Evolutionary conservation across 2,888 invertebrate genomes (phyloP).

Genomic region (Cenopis cana): DNA sequence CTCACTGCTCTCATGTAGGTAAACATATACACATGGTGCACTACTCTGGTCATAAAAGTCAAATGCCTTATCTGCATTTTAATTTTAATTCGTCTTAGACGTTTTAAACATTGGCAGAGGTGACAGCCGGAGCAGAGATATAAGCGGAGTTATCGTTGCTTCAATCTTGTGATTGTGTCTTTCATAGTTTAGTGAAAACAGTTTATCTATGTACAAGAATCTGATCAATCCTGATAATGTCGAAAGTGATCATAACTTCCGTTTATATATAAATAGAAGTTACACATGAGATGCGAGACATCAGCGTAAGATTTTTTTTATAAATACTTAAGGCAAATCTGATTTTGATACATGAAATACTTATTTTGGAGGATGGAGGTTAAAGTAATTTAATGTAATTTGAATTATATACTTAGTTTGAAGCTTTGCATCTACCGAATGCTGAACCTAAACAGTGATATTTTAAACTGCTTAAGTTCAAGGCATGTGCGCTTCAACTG

Average conservation of each 20-base stretch:
- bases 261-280: not conserved
- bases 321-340: too few species aligned
- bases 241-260: not conserved
- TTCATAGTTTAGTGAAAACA: not conserved
- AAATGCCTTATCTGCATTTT: not conserved
- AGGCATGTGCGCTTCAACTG: too few species aligned
- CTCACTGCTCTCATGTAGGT: slow-evolving; percentile 53
- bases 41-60: slow-evolving; percentile 1
- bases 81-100: not conserved
- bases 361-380: too few species aligned
- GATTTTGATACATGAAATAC: too few species aligned
- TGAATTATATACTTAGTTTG: too few species aligned
- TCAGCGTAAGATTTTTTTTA: too few species aligned
- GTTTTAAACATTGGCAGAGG: not conserved
- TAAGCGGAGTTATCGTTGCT: not conserved
- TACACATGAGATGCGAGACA: too few species aligned
- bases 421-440: too few species aligned
- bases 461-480: too few species aligned
- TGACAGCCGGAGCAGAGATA: slow-evolving; percentile 3
- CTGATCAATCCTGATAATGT: not conserved
- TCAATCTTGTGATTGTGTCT: slow-evolving; percentile 14
- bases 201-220: not conserved
- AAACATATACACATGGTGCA: slow-evolving; percentile 52
- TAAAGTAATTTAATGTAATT: too few species aligned
- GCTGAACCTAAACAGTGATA: too few species aligned